These are phyloP conservation scores for Margarornis squamiger DNA, from an alignment of 2,797 vertebrate species.

Conservation along the genomic window DNA sequence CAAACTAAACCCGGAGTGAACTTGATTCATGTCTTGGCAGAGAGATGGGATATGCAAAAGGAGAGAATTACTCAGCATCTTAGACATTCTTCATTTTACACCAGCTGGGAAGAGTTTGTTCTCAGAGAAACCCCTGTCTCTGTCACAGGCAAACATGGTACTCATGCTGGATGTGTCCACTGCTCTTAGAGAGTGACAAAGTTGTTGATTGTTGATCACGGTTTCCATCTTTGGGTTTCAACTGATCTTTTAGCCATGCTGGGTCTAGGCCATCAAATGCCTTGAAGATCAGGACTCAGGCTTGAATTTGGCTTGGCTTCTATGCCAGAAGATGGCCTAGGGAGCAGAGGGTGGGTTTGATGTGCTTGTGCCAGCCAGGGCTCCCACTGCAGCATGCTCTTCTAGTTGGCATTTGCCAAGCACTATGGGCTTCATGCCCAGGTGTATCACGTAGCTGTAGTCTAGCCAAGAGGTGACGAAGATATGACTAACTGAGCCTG, in stretches of 20 bases:
- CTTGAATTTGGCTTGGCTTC: background rate
- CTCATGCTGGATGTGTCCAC: background rate
- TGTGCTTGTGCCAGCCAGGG: background rate
- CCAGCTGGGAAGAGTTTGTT: background rate
- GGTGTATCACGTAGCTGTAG: conserved; percentile 23
- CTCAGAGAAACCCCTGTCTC: background rate
- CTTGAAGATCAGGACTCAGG: background rate
- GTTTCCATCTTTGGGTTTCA: background rate
- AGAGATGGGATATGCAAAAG: background rate
- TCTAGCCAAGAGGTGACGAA: conserved; percentile 39
- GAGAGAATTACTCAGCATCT: conserved; percentile 6
- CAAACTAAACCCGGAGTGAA: background rate
- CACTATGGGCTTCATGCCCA: conserved; percentile 37
- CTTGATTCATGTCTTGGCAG: background rate
- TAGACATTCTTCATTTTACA: background rate
- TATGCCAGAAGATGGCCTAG: background rate
- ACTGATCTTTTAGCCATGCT: background rate
- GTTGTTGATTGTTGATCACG: background rate
- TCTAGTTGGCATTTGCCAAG: conserved; percentile 22
- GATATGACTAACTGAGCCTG: background rate
- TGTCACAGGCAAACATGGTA: background rate
- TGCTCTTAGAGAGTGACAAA: background rate
- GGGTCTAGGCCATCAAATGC: background rate
- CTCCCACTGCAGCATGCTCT: background rate
- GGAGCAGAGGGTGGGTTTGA: background rate